Evolutionary conservation across 2,797 vertebrate species (phyloP), one percentile per base, ranked within the genome.

Genomic region (Myripristis jacobus): DNA sequence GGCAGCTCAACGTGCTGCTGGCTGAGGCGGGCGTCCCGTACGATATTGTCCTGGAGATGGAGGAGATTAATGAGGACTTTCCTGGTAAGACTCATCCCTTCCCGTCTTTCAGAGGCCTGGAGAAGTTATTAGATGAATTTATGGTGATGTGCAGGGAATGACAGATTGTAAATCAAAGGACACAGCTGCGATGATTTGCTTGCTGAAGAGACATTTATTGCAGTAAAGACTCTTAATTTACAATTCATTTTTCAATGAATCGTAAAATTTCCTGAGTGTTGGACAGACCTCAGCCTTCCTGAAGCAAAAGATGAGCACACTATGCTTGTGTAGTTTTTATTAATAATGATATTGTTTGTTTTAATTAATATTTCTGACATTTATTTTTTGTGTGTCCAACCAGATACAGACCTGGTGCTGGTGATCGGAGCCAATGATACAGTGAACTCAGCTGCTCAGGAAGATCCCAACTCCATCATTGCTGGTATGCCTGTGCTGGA

Each of bases 61-160:
- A 96, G 18, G 94, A 95, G 87, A 95, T 95, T 73, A 95, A 96
- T 10, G 87, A 94, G 0, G 94, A 95, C 88, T 96, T 96, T 87
- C 90, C 92, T 82, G 94, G 94, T 95, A 89, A 84, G 25, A 44
- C 54, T n/a, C 29, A 34, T 25, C 12, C 34, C 58, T 61, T 56
- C 52, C 69, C 15, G 18, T 41, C 22, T 24, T 8, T 7, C 16
- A 22, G 15, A 15, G 25, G 22, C 22, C 38, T 27, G 18, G 31
- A 22, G 8, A 22, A 41, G 29, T 22, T 36, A 19, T 57, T n/a
- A 18, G 21, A n/a, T n/a, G n/a, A n/a, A n/a, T n/a, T n/a, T n/a
- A n/a, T n/a, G n/a, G n/a, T 22, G 13, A 1, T 29, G 4, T 22
- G 3, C 10, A 41, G 25, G 0, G 8, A 25, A n/a, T n/a, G n/a